Percentiles rank a stretch among this genome's conserved stretches.
These are phyloP conservation scores for Platyrinchus mystaceus DNA, from an alignment of 2,797 vertebrate species.

Conservation along the genomic window DNA sequence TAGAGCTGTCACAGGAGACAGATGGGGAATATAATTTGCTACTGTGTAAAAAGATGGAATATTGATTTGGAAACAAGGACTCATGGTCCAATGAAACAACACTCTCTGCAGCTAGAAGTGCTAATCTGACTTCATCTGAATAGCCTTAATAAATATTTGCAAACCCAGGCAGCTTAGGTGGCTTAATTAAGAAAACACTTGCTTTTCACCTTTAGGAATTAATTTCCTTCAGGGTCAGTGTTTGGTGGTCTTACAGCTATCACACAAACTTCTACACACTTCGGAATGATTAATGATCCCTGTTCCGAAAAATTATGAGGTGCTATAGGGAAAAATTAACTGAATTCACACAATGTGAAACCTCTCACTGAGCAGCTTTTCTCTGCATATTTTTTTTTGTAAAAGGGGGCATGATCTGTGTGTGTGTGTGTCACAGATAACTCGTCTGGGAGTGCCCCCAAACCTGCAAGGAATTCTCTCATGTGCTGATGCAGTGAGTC, in stretches of 20 bases:
- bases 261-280: conserved; percentile 47
- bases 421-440: background rate
- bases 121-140: conserved; percentile 64
- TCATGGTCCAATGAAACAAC: conserved; percentile 29
- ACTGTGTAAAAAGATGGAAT: conserved; percentile 45
- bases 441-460: background rate
- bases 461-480: background rate
- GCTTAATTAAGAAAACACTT: conserved; percentile 76
- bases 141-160: conserved; percentile 53
- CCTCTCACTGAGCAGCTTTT: background rate
- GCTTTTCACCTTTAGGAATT: conserved; percentile 70
- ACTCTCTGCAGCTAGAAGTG: conserved; percentile 33
- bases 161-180: conserved; percentile 64
- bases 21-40: conserved; percentile 36
- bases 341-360: conserved; percentile 62
- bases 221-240: conserved; percentile 68
- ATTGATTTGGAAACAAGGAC: conserved; percentile 22
- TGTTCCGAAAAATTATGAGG: conserved; percentile 70
- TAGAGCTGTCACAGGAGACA: background rate
- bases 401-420: background rate
- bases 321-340: conserved; percentile 64
- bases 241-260: conserved; percentile 70
- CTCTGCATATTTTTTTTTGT: background rate
- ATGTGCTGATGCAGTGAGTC: accelerated
- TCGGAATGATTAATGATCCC: conserved; percentile 68